Conservation (phyloP, 2,797 vertebrate genomes). For the Galago senegalensis region DNA sequence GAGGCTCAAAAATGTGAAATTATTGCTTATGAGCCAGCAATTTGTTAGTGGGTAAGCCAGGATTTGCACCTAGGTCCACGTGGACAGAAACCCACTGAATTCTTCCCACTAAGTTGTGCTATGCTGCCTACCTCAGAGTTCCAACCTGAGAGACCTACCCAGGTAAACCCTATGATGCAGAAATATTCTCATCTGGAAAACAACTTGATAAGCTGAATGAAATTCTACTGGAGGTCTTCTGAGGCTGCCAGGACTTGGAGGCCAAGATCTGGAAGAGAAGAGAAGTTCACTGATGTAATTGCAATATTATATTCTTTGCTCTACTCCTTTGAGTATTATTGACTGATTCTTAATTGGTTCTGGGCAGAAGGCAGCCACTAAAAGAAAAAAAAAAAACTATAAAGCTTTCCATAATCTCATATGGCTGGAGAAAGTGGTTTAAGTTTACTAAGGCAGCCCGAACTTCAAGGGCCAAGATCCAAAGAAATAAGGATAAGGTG, state of each 20-base stretch:
- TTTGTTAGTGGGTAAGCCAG: not conserved
- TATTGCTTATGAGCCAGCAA: not conserved
- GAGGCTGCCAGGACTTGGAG: not conserved
- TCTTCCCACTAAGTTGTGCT: not conserved
- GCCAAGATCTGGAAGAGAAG: not conserved
- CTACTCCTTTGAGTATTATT: not conserved
- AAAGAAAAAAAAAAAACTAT: not conserved
- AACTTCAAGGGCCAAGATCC: not conserved
- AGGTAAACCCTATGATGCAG: not conserved
- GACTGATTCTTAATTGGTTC: not conserved
- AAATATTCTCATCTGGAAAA: not conserved
- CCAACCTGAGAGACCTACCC: not conserved
- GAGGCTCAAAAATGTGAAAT: constrained; percentile 7
- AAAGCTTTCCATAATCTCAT: not conserved
- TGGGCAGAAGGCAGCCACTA: not conserved
- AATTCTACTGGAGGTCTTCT: not conserved
- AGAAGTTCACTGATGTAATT: not conserved
- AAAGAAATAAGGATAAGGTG: not conserved
- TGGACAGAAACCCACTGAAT: not conserved
- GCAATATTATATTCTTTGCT: not conserved
- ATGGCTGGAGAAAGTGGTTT: not conserved
- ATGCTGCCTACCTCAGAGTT: not conserved
- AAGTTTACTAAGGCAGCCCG: not conserved
- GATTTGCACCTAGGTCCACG: not conserved
- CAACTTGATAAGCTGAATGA: not conserved